Evolutionary conservation across 1,140 invertebrate species (phyloP).

Genomic region (Drosophila paulistorum): DNA sequence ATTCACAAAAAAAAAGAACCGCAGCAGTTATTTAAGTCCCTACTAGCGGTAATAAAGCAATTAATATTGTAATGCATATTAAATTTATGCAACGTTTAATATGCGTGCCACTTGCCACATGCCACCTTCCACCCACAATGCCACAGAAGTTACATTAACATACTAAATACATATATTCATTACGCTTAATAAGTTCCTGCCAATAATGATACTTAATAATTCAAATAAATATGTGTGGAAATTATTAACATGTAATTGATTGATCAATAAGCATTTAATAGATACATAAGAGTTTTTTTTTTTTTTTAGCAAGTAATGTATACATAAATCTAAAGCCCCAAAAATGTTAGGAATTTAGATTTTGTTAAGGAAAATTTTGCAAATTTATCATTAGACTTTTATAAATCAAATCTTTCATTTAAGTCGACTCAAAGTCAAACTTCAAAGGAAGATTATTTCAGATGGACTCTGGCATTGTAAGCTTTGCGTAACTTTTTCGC

Average conservation of each 20-base stretch:
- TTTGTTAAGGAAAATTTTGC: no score
- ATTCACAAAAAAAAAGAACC: slow-evolving; percentile 19
- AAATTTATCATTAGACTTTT: no score
- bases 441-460: not conserved
- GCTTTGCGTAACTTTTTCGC: no score
- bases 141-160: not conserved
- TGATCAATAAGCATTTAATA: slow-evolving; percentile 5
- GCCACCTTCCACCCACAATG: not conserved
- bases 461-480: no score
- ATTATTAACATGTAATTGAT: not conserved
- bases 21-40: slow-evolving; percentile 33
- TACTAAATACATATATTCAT: slow-evolving; percentile 13
- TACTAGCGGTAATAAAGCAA: slow-evolving; percentile 31
- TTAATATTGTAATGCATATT: slow-evolving; percentile 36
- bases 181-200: not conserved
- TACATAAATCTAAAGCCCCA: no score
- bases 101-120: slow-evolving; percentile 7
- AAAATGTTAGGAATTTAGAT: no score
- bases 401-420: no score
- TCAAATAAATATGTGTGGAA: not conserved
- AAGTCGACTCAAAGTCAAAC: no score
- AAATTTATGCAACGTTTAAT: slow-evolving; percentile 45
- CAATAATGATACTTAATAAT: slow-evolving; percentile 7
- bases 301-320: no score
- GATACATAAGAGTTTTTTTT: not conserved